These are phyloP conservation scores for Zootoca vivipara DNA, from an alignment of 2,113 vertebrate genomes.

Conservation along the genomic window DNA sequence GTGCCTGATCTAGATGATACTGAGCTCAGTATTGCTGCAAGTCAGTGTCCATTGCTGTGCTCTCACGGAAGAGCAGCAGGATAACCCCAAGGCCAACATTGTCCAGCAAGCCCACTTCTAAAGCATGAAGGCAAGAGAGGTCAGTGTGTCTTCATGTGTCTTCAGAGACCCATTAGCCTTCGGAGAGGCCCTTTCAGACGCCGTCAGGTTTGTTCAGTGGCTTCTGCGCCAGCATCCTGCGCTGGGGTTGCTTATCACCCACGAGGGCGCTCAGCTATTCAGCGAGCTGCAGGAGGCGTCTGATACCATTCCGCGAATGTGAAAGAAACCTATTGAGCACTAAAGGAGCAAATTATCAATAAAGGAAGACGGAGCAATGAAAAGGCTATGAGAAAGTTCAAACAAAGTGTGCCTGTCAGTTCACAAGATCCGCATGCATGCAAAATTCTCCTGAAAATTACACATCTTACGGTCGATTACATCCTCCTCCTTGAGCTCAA, in stretches of 20 bases:
- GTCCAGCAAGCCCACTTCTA: too few species aligned
- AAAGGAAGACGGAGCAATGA: slow-evolving; percentile 56
- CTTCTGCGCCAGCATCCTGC: slow-evolving; percentile 16
- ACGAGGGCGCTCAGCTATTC: slow-evolving; percentile 66
- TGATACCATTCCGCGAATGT: slow-evolving; percentile 60
- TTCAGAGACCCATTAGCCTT: too few species aligned
- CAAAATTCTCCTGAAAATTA: slow-evolving; percentile 63
- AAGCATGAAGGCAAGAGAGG: too few species aligned
- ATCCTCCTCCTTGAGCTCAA: slow-evolving; percentile 45
- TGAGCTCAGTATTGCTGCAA: too few species aligned
- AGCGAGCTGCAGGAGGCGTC: slow-evolving; percentile 65
- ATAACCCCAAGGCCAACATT: too few species aligned
- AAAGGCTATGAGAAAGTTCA: slow-evolving; percentile 65
- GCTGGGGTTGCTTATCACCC: slow-evolving; percentile 43
- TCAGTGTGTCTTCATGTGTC: too few species aligned
- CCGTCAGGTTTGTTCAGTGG: slow-evolving; percentile 12
- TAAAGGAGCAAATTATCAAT: slow-evolving; percentile 56
- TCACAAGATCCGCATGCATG: slow-evolving; percentile 60
- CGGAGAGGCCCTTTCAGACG: neutral
- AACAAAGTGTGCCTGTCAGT: slow-evolving; percentile 50
- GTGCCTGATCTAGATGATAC: too few species aligned
- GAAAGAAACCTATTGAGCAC: slow-evolving; percentile 59
- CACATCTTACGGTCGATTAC: slow-evolving; percentile 52
- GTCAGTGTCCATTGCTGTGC: too few species aligned
- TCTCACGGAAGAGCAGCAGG: too few species aligned